Base-by-base conservation (phyloP, 2,888 invertebrate genomes). In the Siphonodentalium dalli region DNA sequence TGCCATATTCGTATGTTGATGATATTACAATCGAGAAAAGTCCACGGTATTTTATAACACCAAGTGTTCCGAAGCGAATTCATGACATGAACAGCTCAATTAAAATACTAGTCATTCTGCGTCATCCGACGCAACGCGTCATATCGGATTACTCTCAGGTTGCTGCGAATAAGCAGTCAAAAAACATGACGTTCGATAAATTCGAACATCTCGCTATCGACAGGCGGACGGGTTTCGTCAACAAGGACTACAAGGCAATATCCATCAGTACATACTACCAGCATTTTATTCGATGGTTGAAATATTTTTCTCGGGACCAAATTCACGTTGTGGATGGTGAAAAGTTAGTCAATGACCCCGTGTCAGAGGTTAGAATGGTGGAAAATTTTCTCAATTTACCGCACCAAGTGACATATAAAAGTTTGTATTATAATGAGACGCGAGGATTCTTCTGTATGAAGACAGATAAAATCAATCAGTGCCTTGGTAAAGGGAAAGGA, bases 1-100 rank as follows among this genome's bases (percentile, higher is more conserved):
- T 97, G 95, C 96, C 96, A 11, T 89, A 90, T 74, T 93, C 95
- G 1, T 91, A 90, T 82, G 88, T 89, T 61, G 91, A 92, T 37
- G 95, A 96, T 83, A 90, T 96, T 67, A 95, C 95, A 50, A 91
- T 96, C 69, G 98, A 98, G 83, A 98, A 99, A 84, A 96, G 94
- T 71, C 98, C 98, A 5, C 93, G 94, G 74, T 98, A 98, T 84
- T 98, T 98, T 84, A 93, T 96, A 39, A 93, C 93, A 50, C 90
- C 92, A 13, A 90, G 92, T 87, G 96, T 93, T 28, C 96, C 98
- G 11, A 92, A 93, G 82, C 86, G 98, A 62, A 93, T 99, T 47
- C 87, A 90, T 66, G 91, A 91, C 55, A 94, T 98, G 93, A 96
- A 98, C 85, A 88, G 91, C 8, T 90, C 91, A 77, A 89, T 95